phyloP scores from a whole-genome alignment of 1,140 invertebrate genomes.

The honey bee (Apis mellifera) region Amel_HAv3.1 CM009942.2:5075001-5075500 shows the following conservation, averaged over 20 bases:
- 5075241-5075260: not conserved
- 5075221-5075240: not conserved
- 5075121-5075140: not conserved
- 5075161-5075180: not conserved
- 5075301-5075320: conserved; percentile 53
- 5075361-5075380: conserved; percentile 57
- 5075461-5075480: conserved; percentile 25
- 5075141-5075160: conserved; percentile 12
- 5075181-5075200: not conserved
- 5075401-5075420: conserved; percentile 72
- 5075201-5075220: too few species aligned
- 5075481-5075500: conserved; percentile 25
- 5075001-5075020: not conserved
- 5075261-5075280: not conserved
- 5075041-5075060: not conserved
- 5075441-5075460: conserved; percentile 1
- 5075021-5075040: not conserved
- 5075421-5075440: not conserved
- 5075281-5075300: not conserved
- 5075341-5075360: not conserved
- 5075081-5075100: conserved; percentile 11
- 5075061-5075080: not conserved
- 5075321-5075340: conserved; percentile 54
- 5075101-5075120: not conserved
- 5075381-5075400: conserved; percentile 71